Base-by-base conservation (phyloP, 1,140 invertebrate species). In the Samia ricini region DNA sequence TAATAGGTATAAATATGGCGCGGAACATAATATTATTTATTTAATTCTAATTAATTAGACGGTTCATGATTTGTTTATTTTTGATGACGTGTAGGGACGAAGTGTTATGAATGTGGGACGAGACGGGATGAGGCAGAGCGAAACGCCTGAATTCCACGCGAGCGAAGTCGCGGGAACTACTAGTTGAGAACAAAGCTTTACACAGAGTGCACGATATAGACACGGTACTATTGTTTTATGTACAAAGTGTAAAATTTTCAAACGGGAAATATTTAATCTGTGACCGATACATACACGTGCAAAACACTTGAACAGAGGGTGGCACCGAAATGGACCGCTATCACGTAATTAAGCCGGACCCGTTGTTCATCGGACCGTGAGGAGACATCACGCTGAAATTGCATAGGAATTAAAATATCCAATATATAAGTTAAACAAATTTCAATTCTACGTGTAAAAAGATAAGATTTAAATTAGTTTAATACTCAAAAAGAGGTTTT, bases 341-440 rank as follows among this genome's bases (percentile, higher is more conserved):
- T 76, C 71, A 76, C 73, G 63, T 78, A 74, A 76, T 78, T 76
- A 76, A 76, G 72, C 61, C 67, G 63, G 60, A 62, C 69, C 74
- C 69, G 69, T 54, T 74, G 73, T 69, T 69, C 71, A 68, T 58
- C 68, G 71, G 71, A 79, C 76, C 74, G 68, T 68, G 58, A 71
- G 71, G 72, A 68, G 66, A 76, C 66, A 66, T 48, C 57, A 61
- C 64, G 56, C 66, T 63, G 55, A 58, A 68, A 70, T 68, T 52
- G 64, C 64, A 50, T 24, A 62, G 57, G 59, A 69, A 76, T 75
- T 75, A 70, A 72, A 72, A 67, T 65, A 65, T 68, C 60, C 51
- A 36, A 61, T 36, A 10, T 7, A 42, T 48, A 18, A 7, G 2
- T 56, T 52, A 63, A 48, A 15, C 29, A 1, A 68, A 58, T 54